Evolutionary conservation across 2,888 invertebrate species (phyloP), one percentile per base, ranked within the genome.

Genomic region (Meghimatium bilineatum): DNA sequence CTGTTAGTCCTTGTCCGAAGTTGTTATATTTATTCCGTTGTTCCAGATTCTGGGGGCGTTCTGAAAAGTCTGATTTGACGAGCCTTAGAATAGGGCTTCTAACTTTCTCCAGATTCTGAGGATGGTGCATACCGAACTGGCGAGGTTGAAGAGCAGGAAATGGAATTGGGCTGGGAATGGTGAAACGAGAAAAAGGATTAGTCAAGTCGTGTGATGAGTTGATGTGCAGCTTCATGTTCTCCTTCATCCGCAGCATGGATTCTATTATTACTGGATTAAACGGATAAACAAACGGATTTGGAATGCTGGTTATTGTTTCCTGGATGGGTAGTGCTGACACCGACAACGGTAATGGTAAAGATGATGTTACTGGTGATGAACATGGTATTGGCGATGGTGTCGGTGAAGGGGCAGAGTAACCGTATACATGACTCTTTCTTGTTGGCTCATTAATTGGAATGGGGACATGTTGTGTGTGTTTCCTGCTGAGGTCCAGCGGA

Each of bases 381-480:
- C 3, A 38, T 12, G n/a, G n/a, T n/a, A n/a, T n/a, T 8, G 75
- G 66, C 3, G 71, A 56, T n/a, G 82, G 34, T 17, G 34, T 36
- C 1, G 83, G 78, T 32, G 78, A 83, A 49, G n/a, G 2, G 1
- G 87, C 86, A 14, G 87, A 72, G 60, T 89, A 90, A 5, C 92
- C 92, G 86, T 91, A 92, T 29, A 92, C 88, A 86, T 92, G 91
- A 17, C 92, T 91, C 85, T 91, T 91, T 56, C 91, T 88, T 1
- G 91, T 88, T 26, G 89, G 89, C 52, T 90, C 90, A 10, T 87
- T 86, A 12, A 87, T 86, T 1, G 86, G 84, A 17, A 76, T 26
- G 23, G 71, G 26, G 29, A 77, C 23, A 10, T 71, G 66, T 44
- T 79, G 67, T 20, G 49, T n/a, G 6, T 49, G 66, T 52, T 86